Evolutionary conservation across 1,140 invertebrate species (phyloP).

Genomic region (Habropoda laboriosa): DNA sequence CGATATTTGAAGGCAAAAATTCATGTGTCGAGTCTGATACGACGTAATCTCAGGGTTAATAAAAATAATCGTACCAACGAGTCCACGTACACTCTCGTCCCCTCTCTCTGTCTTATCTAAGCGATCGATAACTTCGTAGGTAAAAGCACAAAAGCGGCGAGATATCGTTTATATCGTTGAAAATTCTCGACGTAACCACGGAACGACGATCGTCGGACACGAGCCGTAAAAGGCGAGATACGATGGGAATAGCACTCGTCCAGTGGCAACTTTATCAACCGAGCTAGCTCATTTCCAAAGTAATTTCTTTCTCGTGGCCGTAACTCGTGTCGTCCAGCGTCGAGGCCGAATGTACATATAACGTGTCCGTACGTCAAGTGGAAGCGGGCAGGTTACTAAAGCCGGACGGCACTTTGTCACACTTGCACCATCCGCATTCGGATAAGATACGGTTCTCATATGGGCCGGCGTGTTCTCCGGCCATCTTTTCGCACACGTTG

Average conservation of each 20-base stretch:
- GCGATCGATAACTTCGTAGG: not conserved
- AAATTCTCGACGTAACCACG: not conserved
- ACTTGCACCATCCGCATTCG: constrained; percentile 50
- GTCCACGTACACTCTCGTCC: too few relatives aligned
- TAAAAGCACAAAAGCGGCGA: not conserved
- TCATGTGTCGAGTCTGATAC: too few relatives aligned
- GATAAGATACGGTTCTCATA: constrained; percentile 62
- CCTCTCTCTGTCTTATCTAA: too few relatives aligned
- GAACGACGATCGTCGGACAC: not conserved
- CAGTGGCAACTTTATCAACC: constrained; percentile 40
- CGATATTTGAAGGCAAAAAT: too few relatives aligned
- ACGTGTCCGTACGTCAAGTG: constrained; percentile 38
- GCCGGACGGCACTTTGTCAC: constrained; percentile 52
- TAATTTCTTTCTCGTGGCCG: constrained; percentile 30
- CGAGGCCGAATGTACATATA: not conserved
- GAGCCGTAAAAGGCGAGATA: not conserved
- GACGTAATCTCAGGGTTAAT: too few relatives aligned
- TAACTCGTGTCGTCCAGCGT: constrained; percentile 40
- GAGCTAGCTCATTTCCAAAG: constrained; percentile 44
- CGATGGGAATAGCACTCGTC: not conserved
- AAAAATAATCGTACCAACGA: too few relatives aligned
- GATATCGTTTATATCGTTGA: not conserved
- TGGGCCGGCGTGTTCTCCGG: constrained; percentile 15
- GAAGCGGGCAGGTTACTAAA: constrained; percentile 37
- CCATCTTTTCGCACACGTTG: constrained; percentile 2